These are phyloP conservation scores for Ciconia stormi DNA, from an alignment of 2,113 vertebrate genomes.

Conservation along the genomic window DNA sequence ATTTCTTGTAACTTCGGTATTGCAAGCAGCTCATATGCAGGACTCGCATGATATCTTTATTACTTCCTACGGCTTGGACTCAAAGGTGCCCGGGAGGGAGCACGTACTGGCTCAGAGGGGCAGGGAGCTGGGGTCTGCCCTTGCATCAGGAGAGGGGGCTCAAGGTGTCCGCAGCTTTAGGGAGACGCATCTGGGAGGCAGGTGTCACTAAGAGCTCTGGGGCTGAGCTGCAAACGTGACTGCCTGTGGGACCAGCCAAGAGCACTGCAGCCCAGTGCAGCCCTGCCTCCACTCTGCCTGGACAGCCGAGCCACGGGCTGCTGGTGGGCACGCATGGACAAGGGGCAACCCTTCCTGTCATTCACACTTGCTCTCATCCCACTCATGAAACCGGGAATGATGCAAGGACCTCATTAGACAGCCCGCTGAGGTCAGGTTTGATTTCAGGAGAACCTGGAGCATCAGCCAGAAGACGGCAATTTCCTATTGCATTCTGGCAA, in stretches of 20 bases:
- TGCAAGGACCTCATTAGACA: not conserved
- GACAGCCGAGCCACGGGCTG: not conserved
- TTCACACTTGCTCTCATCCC: not conserved
- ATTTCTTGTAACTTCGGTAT: not conserved
- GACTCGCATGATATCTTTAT: not conserved
- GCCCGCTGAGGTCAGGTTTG: not conserved
- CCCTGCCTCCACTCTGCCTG: not conserved
- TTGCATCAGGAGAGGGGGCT: not conserved
- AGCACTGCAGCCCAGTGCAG: not conserved
- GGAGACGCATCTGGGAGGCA: not conserved
- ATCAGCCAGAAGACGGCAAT: not conserved
- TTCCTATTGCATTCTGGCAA: not conserved
- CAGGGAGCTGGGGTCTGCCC: not conserved
- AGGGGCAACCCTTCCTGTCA: not conserved
- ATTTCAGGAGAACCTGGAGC: not conserved
- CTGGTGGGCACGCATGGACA: accelerated
- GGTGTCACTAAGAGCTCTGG: not conserved
- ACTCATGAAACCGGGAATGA: not conserved
- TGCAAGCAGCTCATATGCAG: not conserved
- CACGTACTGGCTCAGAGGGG: no score
- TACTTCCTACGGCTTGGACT: not conserved
- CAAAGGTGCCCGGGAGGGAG: not conserved
- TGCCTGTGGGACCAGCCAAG: not conserved
- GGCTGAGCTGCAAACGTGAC: not conserved
- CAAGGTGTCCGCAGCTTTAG: accelerated